A percentile compares a stretch with the other conserved stretches of the same genome.
Conservation (phyloP, 2,797 vertebrate genomes). For the Lacerta bilineata region DNA sequence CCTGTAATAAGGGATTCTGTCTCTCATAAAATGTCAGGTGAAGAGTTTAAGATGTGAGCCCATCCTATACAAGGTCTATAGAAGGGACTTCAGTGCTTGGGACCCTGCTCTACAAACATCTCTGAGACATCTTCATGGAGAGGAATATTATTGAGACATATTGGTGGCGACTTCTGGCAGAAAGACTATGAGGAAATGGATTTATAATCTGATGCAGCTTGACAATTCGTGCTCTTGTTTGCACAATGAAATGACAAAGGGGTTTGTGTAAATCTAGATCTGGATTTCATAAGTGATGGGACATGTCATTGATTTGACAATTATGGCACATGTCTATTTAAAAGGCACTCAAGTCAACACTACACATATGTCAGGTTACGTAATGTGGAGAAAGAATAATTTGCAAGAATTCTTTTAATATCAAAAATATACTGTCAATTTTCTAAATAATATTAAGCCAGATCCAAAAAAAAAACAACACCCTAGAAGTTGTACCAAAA, state of each 20-base stretch:
- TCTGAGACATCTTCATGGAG: not conserved
- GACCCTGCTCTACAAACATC: not conserved
- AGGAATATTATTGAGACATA: not conserved
- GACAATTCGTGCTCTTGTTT: not conserved
- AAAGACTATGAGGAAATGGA: not conserved
- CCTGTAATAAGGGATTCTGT: too few species aligned
- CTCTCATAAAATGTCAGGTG: not conserved
- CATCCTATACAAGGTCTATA: not conserved
- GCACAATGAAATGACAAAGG: not conserved
- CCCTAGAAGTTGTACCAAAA: constrained; percentile 70
- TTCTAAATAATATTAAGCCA: constrained; percentile 67
- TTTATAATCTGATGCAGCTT: not conserved
- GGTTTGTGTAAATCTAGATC: not conserved
- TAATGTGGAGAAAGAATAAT: constrained; percentile 65
- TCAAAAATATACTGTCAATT: constrained; percentile 72
- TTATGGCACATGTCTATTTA: constrained; percentile 32
- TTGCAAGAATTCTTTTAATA: constrained; percentile 67
- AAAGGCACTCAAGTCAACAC: constrained; percentile 73
- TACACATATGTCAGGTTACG: constrained; percentile 58
- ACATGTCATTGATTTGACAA: constrained; percentile 42
- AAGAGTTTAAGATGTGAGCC: not conserved
- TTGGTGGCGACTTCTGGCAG: not conserved
- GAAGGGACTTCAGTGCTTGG: not conserved
- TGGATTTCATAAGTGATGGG: constrained; percentile 9
- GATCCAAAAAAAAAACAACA: constrained; percentile 49